These are phyloP conservation scores for Cinclus cinclus DNA, from an alignment of 2,113 vertebrate genomes.

Conservation along the genomic window DNA sequence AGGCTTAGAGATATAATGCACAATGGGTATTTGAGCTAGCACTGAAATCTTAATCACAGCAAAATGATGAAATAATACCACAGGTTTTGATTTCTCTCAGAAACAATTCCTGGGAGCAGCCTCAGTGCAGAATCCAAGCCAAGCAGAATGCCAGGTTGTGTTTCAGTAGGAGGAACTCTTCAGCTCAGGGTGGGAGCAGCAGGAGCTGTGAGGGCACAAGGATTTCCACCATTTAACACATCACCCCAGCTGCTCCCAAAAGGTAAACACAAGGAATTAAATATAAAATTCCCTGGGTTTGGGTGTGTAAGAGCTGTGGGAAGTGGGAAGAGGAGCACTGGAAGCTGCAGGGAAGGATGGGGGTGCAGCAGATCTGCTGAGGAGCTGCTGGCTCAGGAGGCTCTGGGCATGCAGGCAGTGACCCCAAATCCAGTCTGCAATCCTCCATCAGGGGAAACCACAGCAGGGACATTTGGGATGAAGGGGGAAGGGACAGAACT, in stretches of 20 bases:
- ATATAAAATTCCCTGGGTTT: not conserved
- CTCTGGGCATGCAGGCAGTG: accelerated
- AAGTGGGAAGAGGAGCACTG: not conserved
- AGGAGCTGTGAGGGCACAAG: not conserved
- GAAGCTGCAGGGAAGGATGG: not conserved
- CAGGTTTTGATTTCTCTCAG: not conserved
- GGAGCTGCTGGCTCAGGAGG: not conserved
- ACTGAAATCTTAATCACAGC: not conserved
- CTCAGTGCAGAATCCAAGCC: not conserved
- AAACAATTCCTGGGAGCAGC: not conserved
- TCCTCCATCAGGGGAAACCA: not conserved
- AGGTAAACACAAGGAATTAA: not conserved
- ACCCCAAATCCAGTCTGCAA: not conserved
- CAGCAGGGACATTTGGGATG: not conserved
- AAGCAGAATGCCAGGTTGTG: not conserved
- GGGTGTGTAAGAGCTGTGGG: not conserved
- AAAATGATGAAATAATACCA: not conserved
- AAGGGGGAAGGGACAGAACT: not conserved
- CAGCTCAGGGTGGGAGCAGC: not conserved
- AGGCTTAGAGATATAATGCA: not conserved
- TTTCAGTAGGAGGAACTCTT: not conserved
- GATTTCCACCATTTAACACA: not conserved
- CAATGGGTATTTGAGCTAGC: not conserved
- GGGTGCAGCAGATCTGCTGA: not conserved
- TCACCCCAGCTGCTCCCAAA: not conserved